Percentiles rank a stretch among this genome's conserved stretches.
Evolutionary conservation across 37 sponge, comb jelly and placozoan genomes (phyloP).

Genomic region (Aplysina aerophoba): DNA sequence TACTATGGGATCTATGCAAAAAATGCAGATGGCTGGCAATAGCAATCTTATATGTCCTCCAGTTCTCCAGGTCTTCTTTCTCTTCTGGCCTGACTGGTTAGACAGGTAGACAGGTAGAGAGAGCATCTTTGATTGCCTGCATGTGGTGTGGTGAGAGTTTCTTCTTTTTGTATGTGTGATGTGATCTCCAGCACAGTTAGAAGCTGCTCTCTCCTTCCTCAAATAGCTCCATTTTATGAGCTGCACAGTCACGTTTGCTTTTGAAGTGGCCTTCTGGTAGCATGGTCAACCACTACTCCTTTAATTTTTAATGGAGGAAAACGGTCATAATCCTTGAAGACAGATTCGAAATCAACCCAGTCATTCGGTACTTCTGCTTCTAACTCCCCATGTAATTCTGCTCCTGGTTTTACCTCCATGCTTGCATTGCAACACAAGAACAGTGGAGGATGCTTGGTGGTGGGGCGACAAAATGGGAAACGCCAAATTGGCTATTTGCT

Average conservation of each 20-base stretch:
- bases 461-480: too few species aligned
- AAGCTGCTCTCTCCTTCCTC: neutral
- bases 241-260: neutral
- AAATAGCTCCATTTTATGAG: neutral
- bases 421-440: too few species aligned
- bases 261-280: neutral
- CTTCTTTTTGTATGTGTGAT: neutral
- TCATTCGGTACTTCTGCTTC: neutral
- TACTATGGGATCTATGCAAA: too few species aligned
- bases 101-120: neutral
- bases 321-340: neutral
- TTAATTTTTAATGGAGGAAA: neutral
- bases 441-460: too few species aligned
- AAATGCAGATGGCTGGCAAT: too few species aligned
- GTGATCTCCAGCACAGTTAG: constrained; percentile 7
- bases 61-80: neutral
- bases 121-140: neutral
- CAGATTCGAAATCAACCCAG: constrained; percentile 8
- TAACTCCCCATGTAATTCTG: neutral
- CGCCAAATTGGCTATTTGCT: too few species aligned
- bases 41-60: constrained; percentile 3
- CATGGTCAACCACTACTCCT: constrained; percentile 1
- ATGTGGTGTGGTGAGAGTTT: neutral
- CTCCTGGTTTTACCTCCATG: too few species aligned
- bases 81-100: neutral